Percentiles rank a stretch among this genome's conserved stretches.
Evolutionary conservation across 2,113 vertebrate genomes (phyloP).

Genomic region (Bubo bubo): DNA sequence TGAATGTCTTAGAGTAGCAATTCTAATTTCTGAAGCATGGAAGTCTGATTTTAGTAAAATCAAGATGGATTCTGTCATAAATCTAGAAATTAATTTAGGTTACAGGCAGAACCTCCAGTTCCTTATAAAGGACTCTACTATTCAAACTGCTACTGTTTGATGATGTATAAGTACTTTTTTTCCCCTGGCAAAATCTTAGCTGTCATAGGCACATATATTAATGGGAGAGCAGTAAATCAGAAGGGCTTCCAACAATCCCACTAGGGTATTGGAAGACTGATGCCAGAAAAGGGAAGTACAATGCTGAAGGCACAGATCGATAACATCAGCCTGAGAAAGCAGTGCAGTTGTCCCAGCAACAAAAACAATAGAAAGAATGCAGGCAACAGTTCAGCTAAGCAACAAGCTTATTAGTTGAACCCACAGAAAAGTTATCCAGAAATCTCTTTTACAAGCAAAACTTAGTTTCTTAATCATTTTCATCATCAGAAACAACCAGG

Average conservation of each 20-base stretch:
- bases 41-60: not conserved
- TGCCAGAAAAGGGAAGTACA: not conserved
- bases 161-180: not conserved
- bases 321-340: not conserved
- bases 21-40: not conserved
- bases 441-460: not conserved
- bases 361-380: not conserved
- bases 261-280: not conserved
- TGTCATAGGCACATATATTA: not conserved
- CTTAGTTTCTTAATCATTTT: not conserved
- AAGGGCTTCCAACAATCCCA: not conserved
- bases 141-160: not conserved
- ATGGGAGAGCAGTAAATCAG: not conserved
- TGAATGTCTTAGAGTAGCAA: not conserved
- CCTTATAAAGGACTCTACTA: not conserved
- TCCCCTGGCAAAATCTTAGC: constrained; percentile 9
- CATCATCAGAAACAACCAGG: not conserved
- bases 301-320: not conserved
- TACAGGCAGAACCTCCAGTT: not conserved
- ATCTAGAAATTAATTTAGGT: constrained; percentile 1
- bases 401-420: not conserved
- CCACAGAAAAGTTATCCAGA: not conserved
- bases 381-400: not conserved
- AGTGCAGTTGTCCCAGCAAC: not conserved
- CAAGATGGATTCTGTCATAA: not conserved